Evolutionary conservation across 23 tunicate genomes (phyloP).

Genomic region (Ascidia mentula): DNA sequence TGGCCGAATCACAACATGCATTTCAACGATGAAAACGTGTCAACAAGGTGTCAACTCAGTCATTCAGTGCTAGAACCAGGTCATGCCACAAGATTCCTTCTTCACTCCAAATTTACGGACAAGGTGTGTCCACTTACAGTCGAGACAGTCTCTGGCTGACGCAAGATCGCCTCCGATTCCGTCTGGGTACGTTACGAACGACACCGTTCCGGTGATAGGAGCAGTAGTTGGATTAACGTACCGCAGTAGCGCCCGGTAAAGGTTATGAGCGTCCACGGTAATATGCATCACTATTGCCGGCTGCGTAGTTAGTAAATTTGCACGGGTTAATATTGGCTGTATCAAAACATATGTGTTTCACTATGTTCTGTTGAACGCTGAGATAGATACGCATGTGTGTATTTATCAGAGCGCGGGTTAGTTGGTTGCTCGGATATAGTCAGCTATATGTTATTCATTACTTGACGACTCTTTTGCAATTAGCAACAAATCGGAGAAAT

Average conservation of each 20-base stretch:
- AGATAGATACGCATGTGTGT: neutral
- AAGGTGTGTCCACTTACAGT: constrained; percentile 57
- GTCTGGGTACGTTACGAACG: constrained; percentile 26
- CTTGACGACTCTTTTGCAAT: too few relatives aligned
- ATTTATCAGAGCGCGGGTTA: neutral
- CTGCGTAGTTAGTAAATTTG: constrained; percentile 23
- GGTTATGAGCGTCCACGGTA: constrained; percentile 30
- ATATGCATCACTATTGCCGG: constrained; percentile 54
- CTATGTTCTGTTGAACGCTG: neutral
- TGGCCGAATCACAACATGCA: too few relatives aligned
- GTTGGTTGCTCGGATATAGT: too few relatives aligned
- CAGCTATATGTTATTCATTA: too few relatives aligned
- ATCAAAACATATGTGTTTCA: too few relatives aligned
- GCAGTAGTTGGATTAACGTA: constrained; percentile 55
- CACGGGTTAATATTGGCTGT: too few relatives aligned
- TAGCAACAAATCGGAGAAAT: too few relatives aligned
- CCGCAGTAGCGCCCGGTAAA: constrained; percentile 56
- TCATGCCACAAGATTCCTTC: too few relatives aligned
- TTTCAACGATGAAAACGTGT: too few relatives aligned
- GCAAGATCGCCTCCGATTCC: neutral
- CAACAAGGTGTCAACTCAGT: too few relatives aligned
- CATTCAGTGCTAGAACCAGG: too few relatives aligned
- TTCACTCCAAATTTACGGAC: too few relatives aligned
- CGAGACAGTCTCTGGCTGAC: constrained; percentile 26
- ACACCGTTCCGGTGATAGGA: constrained; percentile 28